A percentile compares a stretch with the other conserved stretches of the same genome.
Conservation (phyloP, 2,888 invertebrate species). For the Melolontha melolontha region DNA sequence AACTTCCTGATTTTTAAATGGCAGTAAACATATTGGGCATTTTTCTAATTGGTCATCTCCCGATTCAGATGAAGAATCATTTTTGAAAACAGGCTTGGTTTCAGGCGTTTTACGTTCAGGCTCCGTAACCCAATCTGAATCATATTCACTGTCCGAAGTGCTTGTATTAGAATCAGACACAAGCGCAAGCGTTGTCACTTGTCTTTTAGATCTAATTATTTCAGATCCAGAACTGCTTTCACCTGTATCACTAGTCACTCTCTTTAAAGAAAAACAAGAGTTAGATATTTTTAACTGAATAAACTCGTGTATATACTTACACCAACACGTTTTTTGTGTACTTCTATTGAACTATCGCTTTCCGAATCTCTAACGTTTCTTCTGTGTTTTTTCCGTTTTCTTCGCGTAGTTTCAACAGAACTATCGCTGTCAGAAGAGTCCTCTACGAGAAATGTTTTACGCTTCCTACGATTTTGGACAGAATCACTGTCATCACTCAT, state of each 20-base stretch:
- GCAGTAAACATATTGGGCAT: slow-evolving; percentile 90
- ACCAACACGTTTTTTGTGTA: slow-evolving; percentile 63
- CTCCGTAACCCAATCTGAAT: slow-evolving; percentile 44
- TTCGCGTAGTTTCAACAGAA: slow-evolving; percentile 47
- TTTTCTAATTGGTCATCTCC: slow-evolving; percentile 82
- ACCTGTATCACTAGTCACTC: slow-evolving; percentile 60
- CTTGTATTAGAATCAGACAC: slow-evolving; percentile 22
- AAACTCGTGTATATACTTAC: slow-evolving; percentile 61
- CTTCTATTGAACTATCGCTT: slow-evolving; percentile 66
- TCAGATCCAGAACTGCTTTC: slow-evolving; percentile 39
- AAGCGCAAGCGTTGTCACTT: slow-evolving; percentile 15
- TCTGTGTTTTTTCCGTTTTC: slow-evolving; percentile 45
- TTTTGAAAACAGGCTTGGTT: slow-evolving; percentile 18
- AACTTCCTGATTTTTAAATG: slow-evolving; percentile 82
- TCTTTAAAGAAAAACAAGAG: slow-evolving; percentile 61
- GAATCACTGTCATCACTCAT: slow-evolving; percentile 61
- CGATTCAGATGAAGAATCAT: slow-evolving; percentile 68
- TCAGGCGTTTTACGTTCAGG: slow-evolving; percentile 2
- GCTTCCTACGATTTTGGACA: slow-evolving; percentile 49
- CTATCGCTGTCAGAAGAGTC: slow-evolving; percentile 52
- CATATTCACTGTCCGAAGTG: slow-evolving; percentile 37
- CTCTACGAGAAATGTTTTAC: slow-evolving; percentile 51
- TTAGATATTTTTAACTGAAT: slow-evolving; percentile 6
- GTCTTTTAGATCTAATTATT: slow-evolving; percentile 18
- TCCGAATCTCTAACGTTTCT: slow-evolving; percentile 57